These are phyloP conservation scores for Coregonus sp. DNA, from an alignment of 2,797 vertebrate species.

Conservation along the genomic window DNA sequence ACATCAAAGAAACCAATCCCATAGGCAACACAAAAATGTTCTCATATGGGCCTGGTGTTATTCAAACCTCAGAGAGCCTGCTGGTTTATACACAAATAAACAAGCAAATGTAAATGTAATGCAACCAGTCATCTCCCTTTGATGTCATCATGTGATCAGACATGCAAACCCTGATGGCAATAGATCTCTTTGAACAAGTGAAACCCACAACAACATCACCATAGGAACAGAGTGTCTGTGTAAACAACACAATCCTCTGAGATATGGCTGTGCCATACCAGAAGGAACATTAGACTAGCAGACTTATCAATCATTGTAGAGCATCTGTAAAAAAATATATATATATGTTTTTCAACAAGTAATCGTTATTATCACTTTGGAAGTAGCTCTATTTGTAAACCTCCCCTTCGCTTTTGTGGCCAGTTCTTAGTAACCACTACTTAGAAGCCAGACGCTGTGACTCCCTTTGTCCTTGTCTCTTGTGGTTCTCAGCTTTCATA, in stretches of 20 bases:
- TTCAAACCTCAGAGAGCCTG: neutral
- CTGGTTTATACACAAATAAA: conserved; percentile 46
- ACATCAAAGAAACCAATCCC: neutral
- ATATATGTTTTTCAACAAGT: no score
- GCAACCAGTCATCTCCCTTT: conserved; percentile 56
- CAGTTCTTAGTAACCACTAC: no score
- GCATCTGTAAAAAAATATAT: neutral
- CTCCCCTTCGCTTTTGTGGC: no score
- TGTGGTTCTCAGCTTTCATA: no score
- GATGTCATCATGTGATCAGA: conserved; percentile 67
- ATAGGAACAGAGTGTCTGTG: conserved; percentile 41
- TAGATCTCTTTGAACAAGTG: conserved; percentile 68
- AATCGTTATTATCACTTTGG: no score
- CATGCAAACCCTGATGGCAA: conserved; percentile 66
- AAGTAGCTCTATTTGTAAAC: no score
- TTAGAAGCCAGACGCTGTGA: no score
- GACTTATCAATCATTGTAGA: conserved; percentile 3
- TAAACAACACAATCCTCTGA: conserved; percentile 64
- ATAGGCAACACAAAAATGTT: neutral
- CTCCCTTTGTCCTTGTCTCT: no score
- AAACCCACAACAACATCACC: conserved; percentile 57
- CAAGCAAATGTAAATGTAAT: conserved; percentile 25
- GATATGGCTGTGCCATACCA: neutral
- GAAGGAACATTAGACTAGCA: neutral
- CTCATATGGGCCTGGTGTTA: neutral